Conservation (phyloP, 2,888 invertebrate species). For the Lasioglossum lativentre region DNA sequence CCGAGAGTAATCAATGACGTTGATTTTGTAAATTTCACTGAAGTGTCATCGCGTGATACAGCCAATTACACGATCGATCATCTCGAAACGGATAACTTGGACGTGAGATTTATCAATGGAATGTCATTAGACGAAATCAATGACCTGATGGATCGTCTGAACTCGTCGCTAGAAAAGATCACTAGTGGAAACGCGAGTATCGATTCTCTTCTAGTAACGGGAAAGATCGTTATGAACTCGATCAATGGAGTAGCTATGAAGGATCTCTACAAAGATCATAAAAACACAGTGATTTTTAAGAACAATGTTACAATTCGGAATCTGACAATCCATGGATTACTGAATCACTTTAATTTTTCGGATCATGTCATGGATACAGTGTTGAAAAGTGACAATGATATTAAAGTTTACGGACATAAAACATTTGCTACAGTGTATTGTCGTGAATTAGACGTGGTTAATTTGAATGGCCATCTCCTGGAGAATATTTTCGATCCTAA, state of each 20-base stretch:
- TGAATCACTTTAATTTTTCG: constrained; percentile 73
- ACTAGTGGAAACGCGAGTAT: constrained; percentile 59
- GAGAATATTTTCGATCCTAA: constrained; percentile 68
- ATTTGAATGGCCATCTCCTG: constrained; percentile 69
- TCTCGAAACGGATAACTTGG: constrained; percentile 62
- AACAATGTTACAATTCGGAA: constrained; percentile 65
- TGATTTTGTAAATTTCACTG: constrained; percentile 58
- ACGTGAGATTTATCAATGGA: constrained; percentile 65
- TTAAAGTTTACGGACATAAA: constrained; percentile 70
- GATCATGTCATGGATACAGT: constrained; percentile 68
- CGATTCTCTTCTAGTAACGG: constrained; percentile 68
- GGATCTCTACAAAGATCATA: constrained; percentile 53
- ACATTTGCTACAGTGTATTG: constrained; percentile 65
- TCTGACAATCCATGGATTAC: constrained; percentile 64
- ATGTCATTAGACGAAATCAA: constrained; percentile 63
- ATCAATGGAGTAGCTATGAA: constrained; percentile 69
- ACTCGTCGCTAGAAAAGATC: constrained; percentile 57
- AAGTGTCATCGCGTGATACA: constrained; percentile 50
- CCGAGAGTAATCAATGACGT: constrained; percentile 66
- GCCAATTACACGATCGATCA: constrained; percentile 64
- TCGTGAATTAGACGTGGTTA: constrained; percentile 50
- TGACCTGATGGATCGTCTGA: constrained; percentile 35
- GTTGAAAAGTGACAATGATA: constrained; percentile 68
- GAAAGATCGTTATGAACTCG: constrained; percentile 78
- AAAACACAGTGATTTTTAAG: constrained; percentile 63